These are phyloP conservation scores for Fragum whitleyi DNA, from an alignment of 2,888 invertebrate species.

Conservation along the genomic window DNA sequence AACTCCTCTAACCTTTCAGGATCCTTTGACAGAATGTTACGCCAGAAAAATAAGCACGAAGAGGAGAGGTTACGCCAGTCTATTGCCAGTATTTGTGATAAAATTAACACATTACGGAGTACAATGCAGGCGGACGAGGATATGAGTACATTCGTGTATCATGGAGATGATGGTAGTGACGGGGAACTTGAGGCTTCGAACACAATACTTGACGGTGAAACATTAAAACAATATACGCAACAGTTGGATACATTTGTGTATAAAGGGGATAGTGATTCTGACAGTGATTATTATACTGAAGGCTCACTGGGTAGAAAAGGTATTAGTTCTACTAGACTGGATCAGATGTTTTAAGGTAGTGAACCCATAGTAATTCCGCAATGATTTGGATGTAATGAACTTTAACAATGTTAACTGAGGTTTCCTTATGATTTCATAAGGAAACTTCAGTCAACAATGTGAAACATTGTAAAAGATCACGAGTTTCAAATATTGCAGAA, in stretches of 20 bases:
- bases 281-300: slow-evolving; percentile 46
- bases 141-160: slow-evolving; percentile 48
- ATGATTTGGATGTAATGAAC: too few relatives aligned
- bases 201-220: slow-evolving; percentile 52
- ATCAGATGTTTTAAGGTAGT: too few relatives aligned
- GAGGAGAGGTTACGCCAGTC: slow-evolving; percentile 51
- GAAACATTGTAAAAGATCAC: too few relatives aligned
- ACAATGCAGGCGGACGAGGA: slow-evolving; percentile 36
- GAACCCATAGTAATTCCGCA: too few relatives aligned
- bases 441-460: too few relatives aligned
- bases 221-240: slow-evolving; percentile 54
- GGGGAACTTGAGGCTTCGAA: slow-evolving; percentile 57
- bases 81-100: slow-evolving; percentile 52
- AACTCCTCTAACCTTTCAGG: slow-evolving; percentile 29
- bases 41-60: slow-evolving; percentile 45
- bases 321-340: background rate
- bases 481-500: too few relatives aligned
- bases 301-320: slow-evolving; percentile 27
- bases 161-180: slow-evolving; percentile 40
- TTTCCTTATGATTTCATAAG: too few relatives aligned
- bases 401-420: too few relatives aligned
- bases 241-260: slow-evolving; percentile 57
- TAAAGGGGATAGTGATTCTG: slow-evolving; percentile 52
- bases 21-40: slow-evolving; percentile 51
- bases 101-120: slow-evolving; percentile 50